Conservation (phyloP, 1,140 invertebrate species). For the Subanguina moxae region DNA sequence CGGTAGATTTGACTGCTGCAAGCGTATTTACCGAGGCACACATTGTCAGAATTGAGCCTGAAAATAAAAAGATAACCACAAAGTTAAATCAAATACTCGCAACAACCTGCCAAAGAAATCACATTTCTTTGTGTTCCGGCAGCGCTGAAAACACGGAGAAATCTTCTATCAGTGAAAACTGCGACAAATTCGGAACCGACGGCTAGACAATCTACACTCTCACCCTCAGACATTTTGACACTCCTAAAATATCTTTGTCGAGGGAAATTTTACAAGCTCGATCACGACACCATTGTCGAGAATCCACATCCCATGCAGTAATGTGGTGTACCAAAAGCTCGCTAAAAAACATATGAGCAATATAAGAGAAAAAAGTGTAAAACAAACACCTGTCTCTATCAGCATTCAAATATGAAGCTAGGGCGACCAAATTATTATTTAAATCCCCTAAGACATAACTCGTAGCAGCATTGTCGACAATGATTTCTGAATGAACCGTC, state of each 20-base stretch:
- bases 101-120: constrained; percentile 14
- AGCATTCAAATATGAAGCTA: constrained; percentile 20
- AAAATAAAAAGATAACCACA: neutral
- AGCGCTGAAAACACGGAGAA: constrained; percentile 26
- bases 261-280: too few relatives aligned
- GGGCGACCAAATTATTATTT: constrained; percentile 14
- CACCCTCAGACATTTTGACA: constrained; percentile 10
- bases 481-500: constrained; percentile 27
- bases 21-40: constrained; percentile 7
- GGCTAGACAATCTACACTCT: constrained; percentile 16
- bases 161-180: constrained; percentile 12
- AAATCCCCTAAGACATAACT: constrained; percentile 26
- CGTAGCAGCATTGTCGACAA: constrained; percentile 18
- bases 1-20: constrained; percentile 11
- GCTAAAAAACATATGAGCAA: constrained; percentile 1
- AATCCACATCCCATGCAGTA: constrained; percentile 17
- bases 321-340: constrained; percentile 24
- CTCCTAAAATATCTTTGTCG: neutral
- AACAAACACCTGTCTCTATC: constrained; percentile 20
- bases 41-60: constrained; percentile 23
- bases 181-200: constrained; percentile 23
- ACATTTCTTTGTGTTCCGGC: constrained; percentile 25
- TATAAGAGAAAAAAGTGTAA: neutral
- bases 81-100: neutral
- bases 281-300: too few relatives aligned